phyloP scores from a whole-genome alignment of 1,140 invertebrate genomes.

The Listronotus oregonensis region DNA sequence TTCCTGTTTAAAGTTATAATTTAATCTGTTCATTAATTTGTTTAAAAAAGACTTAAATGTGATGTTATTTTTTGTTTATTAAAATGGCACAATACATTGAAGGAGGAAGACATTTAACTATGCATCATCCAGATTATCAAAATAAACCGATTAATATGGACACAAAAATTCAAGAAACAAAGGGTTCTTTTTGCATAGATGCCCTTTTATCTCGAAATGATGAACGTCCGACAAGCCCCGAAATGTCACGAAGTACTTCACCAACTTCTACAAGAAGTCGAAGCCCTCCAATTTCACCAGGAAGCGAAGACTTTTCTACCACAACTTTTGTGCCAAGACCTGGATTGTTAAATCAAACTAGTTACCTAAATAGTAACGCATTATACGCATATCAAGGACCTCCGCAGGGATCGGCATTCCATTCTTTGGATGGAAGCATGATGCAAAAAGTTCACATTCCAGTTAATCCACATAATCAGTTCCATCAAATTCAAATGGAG shows the following conservation, averaged over 20 bases:
- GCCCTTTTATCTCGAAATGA: constrained; percentile 61
- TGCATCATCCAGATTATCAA: constrained; percentile 33
- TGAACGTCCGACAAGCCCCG: constrained; percentile 47
- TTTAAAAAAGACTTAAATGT: no score
- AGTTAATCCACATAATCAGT: constrained; percentile 57
- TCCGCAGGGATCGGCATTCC: constrained; percentile 54
- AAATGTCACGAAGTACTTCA: constrained; percentile 50
- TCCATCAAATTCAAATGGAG: constrained; percentile 83
- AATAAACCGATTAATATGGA: constrained; percentile 47
- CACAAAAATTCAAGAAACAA: constrained; percentile 53
- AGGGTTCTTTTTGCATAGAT: constrained; percentile 69
- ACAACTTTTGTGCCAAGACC: constrained; percentile 49
- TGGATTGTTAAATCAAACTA: constrained; percentile 49
- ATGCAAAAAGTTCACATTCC: constrained; percentile 47
- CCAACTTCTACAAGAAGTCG: constrained; percentile 51
- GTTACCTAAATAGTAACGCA: constrained; percentile 44
- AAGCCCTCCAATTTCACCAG: constrained; percentile 57
- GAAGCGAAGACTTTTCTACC: constrained; percentile 53
- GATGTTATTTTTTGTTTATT: no score
- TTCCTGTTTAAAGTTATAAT: neutral
- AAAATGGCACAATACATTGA: neutral
- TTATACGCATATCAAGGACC: constrained; percentile 49
- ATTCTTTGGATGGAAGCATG: constrained; percentile 49
- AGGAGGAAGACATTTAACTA: constrained; percentile 17
- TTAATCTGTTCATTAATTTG: no score